Evolutionary conservation across 1,140 invertebrate genomes (phyloP), one percentile per base, ranked within the genome.

Genomic region (Sminthurides bifidus): DNA sequence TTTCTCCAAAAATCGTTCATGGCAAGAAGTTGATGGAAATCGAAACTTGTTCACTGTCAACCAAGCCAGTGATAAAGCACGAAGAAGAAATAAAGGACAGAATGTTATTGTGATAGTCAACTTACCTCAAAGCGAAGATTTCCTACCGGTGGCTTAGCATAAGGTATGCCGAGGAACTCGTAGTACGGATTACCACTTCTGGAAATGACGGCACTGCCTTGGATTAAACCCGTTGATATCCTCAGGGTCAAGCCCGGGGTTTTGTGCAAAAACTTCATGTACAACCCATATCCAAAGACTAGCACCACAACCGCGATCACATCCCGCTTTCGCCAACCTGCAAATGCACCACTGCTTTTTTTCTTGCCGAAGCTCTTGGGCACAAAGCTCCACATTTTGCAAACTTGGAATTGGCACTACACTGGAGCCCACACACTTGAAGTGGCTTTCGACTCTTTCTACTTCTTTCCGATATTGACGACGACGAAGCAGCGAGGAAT

Each of bases 251-350:
- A 17, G 8, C 44, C 44, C 10, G 44, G 44, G 6, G 44, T 17
- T 29, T 46, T 46, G 21, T 46, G 29, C 6, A 46, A 12, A 17
- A 46, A 46, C 15, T 26, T 24, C 44, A 46, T 29, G 44, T 46
- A 46, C n/a, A n/a, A n/a, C n/a, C n/a, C n/a, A n/a, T n/a, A n/a
- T n/a, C n/a, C n/a, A n/a, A n/a, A n/a, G n/a, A n/a, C n/a, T n/a
- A n/a, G n/a, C n/a, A n/a, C n/a, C n/a, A n/a, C n/a, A n/a, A n/a
- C n/a, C n/a, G n/a, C n/a, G n/a, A n/a, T n/a, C n/a, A n/a, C n/a
- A n/a, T n/a, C n/a, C n/a, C 54, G 58, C 56, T 65, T 58, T 2
- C 12, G 52, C 31, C 23, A 52, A 14, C 2, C n/a, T n/a, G n/a
- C n/a, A n/a, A n/a, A n/a, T n/a, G n/a, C n/a, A n/a, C n/a, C n/a